A percentile compares a stretch with the other conserved stretches of the same genome.
Evolutionary conservation across 2,113 vertebrate genomes (phyloP).

Genomic region (Leptosomus discolor): DNA sequence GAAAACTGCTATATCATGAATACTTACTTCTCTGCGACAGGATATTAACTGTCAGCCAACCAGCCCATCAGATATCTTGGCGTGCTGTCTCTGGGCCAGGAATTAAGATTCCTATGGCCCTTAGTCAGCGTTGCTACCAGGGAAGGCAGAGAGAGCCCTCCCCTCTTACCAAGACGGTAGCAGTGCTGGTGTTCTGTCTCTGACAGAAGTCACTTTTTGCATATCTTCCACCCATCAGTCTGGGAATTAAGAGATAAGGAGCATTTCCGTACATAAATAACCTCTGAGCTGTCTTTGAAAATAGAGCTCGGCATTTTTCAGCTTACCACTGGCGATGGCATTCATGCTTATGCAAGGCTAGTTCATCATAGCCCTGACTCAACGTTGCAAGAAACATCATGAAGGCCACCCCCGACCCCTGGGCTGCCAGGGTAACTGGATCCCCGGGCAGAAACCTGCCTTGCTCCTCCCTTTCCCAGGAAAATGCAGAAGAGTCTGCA

Average conservation of each 20-base stretch:
- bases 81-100: constrained; percentile 28
- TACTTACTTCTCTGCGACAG: background rate
- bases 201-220: constrained; percentile 64
- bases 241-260: constrained; percentile 66
- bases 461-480: background rate
- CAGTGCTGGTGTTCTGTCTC: constrained; percentile 40
- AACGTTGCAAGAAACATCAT: background rate
- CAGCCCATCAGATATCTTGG: constrained; percentile 57
- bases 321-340: constrained; percentile 10
- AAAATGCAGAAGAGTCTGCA: background rate
- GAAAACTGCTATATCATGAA: constrained; percentile 26
- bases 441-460: background rate
- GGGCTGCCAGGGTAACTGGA: background rate
- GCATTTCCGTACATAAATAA: constrained; percentile 65
- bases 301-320: constrained; percentile 37
- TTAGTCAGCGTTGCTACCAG: constrained; percentile 62
- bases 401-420: constrained; percentile 36
- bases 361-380: constrained; percentile 51
- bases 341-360: constrained; percentile 57
- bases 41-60: constrained; percentile 53
- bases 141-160: constrained; percentile 31
- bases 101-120: constrained; percentile 60
- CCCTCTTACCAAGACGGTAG: constrained; percentile 36
- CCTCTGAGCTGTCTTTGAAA: constrained; percentile 66
- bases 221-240: constrained; percentile 66